Conservation (phyloP, 1,140 invertebrate genomes). For the Schlechtendalia chinensis region DNA sequence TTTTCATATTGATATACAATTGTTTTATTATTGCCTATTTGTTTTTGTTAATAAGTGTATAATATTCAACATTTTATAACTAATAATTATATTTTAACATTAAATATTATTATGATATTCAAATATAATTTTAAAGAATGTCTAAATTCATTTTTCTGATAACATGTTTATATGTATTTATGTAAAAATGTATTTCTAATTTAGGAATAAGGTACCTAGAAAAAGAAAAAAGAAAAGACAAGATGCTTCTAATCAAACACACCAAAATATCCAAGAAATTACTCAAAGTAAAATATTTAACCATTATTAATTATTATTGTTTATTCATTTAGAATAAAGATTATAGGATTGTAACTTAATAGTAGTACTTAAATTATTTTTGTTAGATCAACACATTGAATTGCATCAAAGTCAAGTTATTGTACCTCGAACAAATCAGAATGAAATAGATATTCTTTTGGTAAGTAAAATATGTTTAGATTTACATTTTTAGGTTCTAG, state of each 20-base stretch:
- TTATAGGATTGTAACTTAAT: too few relatives aligned
- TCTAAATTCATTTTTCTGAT: not conserved
- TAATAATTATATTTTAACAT: too few relatives aligned
- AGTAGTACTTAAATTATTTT: too few relatives aligned
- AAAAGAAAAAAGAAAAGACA: not conserved
- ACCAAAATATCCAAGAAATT: not conserved
- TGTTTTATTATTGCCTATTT: too few relatives aligned
- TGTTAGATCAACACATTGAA: conserved; percentile 6
- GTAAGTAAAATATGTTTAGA: too few relatives aligned
- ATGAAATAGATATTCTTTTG: not conserved
- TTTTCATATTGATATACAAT: too few relatives aligned
- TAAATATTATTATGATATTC: too few relatives aligned
- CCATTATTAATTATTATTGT: not conserved
- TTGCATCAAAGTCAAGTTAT: too few relatives aligned
- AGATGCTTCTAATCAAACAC: not conserved
- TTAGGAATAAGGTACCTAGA: not conserved
- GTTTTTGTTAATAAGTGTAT: too few relatives aligned
- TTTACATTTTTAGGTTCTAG: not conserved
- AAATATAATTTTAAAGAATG: not conserved
- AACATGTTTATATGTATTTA: not conserved
- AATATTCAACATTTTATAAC: too few relatives aligned
- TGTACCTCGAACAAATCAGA: not conserved
- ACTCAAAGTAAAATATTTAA: conserved; percentile 12
- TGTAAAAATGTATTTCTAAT: not conserved
- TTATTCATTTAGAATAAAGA: too few relatives aligned